Base-by-base conservation (phyloP, 2,113 vertebrate genomes). In the Chloropsis hardwickii region DNA sequence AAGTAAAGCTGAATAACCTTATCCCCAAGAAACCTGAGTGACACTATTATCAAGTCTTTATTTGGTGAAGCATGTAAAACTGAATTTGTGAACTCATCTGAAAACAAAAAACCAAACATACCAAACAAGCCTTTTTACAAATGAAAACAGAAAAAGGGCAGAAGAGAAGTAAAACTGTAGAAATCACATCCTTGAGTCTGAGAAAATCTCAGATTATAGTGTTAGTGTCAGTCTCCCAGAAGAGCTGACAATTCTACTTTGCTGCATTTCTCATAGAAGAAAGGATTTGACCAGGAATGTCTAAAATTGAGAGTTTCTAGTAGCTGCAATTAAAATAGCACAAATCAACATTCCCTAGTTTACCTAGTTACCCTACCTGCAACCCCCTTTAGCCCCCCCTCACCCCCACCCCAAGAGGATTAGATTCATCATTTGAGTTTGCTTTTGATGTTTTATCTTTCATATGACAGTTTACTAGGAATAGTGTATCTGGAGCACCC, bases 391-490 rank as follows among this genome's bases (percentile, higher is more conserved):
- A 12, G 12, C 5, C 4, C 1, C 5, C 3, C 14, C 3, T 9
- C 12, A 2, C 7, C 14, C 15, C 22, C 22, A 16, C 2, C 64
- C 24, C 57, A 54, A 47, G n/a, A 29, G 57, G 44, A 50, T 56
- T 90, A 91, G 14, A 86, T 94, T 89, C 29, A 86, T 22, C 28
- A 71, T 80, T 92, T 92, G 22, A 71, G 40, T 84, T 91, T 66
- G 16, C 9, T 62, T 96, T 92, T 91, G 56, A 88, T 88, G 37
- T 82, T 89, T 88, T 89, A 65, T 78, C 22, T 35, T 76, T 78
- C n/a, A 45, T 35, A 64, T 74, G 54, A 56, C 51, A 9, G 29
- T 72, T 92, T 84, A 73, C 14, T 77, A 80, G 86, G 16, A 95
- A 76, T 37, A n/a, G 11, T 37, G 58, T 80, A 48, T 47, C 57